Conservation (phyloP, 2,113 vertebrate genomes). For the Clarias magur region DNA sequence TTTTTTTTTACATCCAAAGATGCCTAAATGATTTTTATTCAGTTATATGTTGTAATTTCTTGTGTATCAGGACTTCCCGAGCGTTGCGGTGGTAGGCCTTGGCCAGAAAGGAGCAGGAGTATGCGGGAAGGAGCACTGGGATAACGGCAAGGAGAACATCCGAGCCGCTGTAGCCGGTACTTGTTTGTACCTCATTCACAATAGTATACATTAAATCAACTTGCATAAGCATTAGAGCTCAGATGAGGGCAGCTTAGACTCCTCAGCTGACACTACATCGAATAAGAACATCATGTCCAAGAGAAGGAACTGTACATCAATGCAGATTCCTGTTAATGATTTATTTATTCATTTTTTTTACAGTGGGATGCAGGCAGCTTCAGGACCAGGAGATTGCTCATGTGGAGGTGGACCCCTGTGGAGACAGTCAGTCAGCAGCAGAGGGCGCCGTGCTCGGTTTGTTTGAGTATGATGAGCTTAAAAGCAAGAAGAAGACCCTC, state of each 20-base stretch:
- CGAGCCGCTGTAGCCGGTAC: constrained; percentile 85
- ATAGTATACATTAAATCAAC: background rate
- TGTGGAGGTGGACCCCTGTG: constrained; percentile 92
- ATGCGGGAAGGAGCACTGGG: constrained; percentile 85
- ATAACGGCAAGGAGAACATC: constrained; percentile 89
- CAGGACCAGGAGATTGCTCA: constrained; percentile 85
- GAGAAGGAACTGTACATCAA: too few relatives aligned
- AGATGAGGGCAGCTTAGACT: background rate
- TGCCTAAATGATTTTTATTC: background rate
- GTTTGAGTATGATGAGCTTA: constrained; percentile 88
- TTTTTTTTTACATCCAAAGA: background rate
- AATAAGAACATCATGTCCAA: background rate
- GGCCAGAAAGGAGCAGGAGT: constrained; percentile 80
- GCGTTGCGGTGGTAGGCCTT: constrained; percentile 86
- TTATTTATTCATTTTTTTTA: background rate
- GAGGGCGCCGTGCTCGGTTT: constrained; percentile 89
- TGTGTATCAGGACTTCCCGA: constrained; percentile 82
- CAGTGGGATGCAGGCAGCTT: constrained; percentile 85
- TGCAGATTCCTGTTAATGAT: too few relatives aligned
- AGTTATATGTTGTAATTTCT: background rate
- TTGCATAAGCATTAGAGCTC: background rate
- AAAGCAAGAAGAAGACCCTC: constrained; percentile 85
- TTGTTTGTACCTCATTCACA: background rate
- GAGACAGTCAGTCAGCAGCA: constrained; percentile 89
- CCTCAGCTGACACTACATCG: background rate